Percentiles rank a stretch among this genome's conserved stretches.
These are phyloP conservation scores for Micrastur ruficollis DNA, from an alignment of 2,797 vertebrate genomes.

Conservation along the genomic window DNA sequence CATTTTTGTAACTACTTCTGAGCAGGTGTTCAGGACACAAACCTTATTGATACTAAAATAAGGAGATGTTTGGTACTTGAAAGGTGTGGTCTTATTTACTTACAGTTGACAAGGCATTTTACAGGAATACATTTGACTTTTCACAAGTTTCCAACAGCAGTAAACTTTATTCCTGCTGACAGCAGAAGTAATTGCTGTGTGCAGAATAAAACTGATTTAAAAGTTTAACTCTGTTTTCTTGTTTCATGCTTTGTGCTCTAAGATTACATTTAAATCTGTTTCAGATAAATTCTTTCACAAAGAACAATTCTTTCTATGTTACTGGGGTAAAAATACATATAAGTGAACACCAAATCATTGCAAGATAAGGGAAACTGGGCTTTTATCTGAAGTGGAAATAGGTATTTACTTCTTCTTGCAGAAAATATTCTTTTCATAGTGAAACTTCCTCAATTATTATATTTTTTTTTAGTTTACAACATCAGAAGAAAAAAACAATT, in stretches of 20 bases:
- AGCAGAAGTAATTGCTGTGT: conserved; percentile 61
- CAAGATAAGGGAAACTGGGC: neutral
- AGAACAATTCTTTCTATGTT: neutral
- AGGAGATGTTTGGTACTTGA: neutral
- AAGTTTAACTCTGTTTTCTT: conserved; percentile 28
- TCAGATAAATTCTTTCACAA: neutral
- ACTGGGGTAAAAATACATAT: neutral
- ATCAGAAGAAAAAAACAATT: neutral
- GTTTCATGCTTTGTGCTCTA: neutral
- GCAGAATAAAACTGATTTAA: conserved; percentile 27
- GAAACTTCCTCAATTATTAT: neutral
- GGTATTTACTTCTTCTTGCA: neutral
- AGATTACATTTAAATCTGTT: neutral
- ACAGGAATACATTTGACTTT: conserved; percentile 43
- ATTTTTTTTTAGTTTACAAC: neutral
- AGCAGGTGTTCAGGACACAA: neutral
- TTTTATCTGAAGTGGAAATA: neutral
- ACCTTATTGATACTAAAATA: neutral
- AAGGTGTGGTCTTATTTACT: conserved; percentile 34
- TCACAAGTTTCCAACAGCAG: conserved; percentile 33
- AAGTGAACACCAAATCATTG: neutral
- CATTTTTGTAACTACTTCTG: neutral
- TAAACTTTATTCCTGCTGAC: conserved; percentile 52
- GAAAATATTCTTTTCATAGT: neutral
- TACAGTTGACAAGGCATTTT: conserved; percentile 38